phyloP scores from a whole-genome alignment of 2,888 invertebrate species.

The Tribolium freemani region DNA sequence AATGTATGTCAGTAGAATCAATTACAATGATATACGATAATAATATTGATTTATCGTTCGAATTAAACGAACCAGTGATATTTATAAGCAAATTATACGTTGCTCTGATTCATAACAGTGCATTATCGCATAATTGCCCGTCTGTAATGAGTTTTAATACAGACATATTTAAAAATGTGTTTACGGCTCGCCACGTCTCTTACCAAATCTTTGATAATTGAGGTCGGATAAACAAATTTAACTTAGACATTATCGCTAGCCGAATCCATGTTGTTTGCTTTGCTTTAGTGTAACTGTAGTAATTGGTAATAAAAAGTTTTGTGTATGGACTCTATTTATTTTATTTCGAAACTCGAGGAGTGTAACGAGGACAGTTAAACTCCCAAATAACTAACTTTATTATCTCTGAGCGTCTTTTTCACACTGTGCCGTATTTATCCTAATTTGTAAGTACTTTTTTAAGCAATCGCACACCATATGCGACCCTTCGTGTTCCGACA shows the following conservation, averaged over 20 bases:
- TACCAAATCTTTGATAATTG: slow-evolving; percentile 33
- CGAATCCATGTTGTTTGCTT: slow-evolving; percentile 28
- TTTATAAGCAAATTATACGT: slow-evolving; percentile 38
- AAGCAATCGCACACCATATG: slow-evolving; percentile 1
- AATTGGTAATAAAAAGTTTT: slow-evolving; percentile 40
- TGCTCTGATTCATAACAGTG: slow-evolving; percentile 29
- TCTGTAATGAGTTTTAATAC: background rate
- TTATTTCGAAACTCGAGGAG: slow-evolving; percentile 40
- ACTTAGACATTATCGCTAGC: slow-evolving; percentile 34
- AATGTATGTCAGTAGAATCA: slow-evolving; percentile 35
- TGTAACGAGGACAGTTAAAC: slow-evolving; percentile 31
- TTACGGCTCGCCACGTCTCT: background rate
- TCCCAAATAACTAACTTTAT: slow-evolving; percentile 31
- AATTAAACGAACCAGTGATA: slow-evolving; percentile 29
- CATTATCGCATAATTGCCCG: slow-evolving; percentile 27
- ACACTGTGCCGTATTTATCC: slow-evolving; percentile 28
- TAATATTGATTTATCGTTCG: slow-evolving; percentile 32
- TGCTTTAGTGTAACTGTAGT: slow-evolving; percentile 33
- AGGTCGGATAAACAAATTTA: slow-evolving; percentile 24
- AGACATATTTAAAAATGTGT: slow-evolving; percentile 2
- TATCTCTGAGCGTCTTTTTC: slow-evolving; percentile 26
- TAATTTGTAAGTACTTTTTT: slow-evolving; percentile 20
- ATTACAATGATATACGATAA: slow-evolving; percentile 31
- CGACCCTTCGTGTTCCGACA: slow-evolving; percentile 25
- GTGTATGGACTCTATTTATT: slow-evolving; percentile 38